phyloP scores from a whole-genome alignment of 2,888 invertebrate genomes.

The Microchrysa polita region DNA sequence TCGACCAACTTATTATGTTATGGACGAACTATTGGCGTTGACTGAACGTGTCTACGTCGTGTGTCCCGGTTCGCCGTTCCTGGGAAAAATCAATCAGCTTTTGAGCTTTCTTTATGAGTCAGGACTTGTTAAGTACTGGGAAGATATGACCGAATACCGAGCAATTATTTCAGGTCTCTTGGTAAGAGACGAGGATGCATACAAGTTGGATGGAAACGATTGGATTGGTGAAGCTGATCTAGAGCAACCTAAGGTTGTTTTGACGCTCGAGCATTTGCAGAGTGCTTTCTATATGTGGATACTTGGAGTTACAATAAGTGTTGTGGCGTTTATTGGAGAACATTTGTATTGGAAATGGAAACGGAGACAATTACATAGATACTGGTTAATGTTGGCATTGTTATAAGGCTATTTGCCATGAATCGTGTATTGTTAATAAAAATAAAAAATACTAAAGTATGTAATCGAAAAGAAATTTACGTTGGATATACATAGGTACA shows the following conservation, averaged over 20 bases:
- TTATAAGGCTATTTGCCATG: not conserved
- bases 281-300: slow-evolving; percentile 61
- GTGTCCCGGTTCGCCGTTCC: slow-evolving; percentile 56
- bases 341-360: not conserved
- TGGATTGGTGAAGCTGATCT: slow-evolving; percentile 43
- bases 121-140: slow-evolving; percentile 59
- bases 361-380: not conserved
- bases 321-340: slow-evolving; percentile 51
- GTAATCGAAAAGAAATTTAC: too few relatives aligned
- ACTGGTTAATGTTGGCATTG: not conserved
- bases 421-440: not conserved
- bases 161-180: slow-evolving; percentile 38
- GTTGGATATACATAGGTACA: too few relatives aligned
- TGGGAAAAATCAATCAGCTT: slow-evolving; percentile 56
- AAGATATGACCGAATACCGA: slow-evolving; percentile 48
- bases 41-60: slow-evolving; percentile 56
- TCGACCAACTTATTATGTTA: slow-evolving; percentile 58
- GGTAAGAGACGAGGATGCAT: slow-evolving; percentile 44
- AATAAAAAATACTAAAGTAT: too few relatives aligned
- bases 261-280: slow-evolving; percentile 58
- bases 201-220: slow-evolving; percentile 46
- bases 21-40: slow-evolving; percentile 58
- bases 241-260: slow-evolving; percentile 53
- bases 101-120: slow-evolving; percentile 55
- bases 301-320: slow-evolving; percentile 55